Evolutionary conservation across 2,888 invertebrate genomes (phyloP), one percentile per base, ranked within the genome.

Genomic region (Lochmaea capreae): DNA sequence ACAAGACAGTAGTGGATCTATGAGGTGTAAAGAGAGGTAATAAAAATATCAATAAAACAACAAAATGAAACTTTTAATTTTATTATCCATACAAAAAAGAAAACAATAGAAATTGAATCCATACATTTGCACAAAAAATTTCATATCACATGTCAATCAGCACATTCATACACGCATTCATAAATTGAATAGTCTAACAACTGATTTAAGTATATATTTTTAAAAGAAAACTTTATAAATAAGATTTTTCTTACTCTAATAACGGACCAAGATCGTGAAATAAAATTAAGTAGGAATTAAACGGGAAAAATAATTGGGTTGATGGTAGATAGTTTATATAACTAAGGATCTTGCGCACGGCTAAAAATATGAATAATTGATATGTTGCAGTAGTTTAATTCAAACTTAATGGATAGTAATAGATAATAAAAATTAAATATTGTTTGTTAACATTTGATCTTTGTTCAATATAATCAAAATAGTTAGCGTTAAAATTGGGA

Each of bases 181-280:
- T 76, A 76, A 81, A 81, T 81, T 80, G 75, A 80, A 82, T 77
- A 80, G 74, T 77, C 80, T 79, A 82, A 79, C 80, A 82, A 81
- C 78, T 81, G 79, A 82, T 83, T 83, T 83, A 83, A 82, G 81
- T 81, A 82, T 84, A 83, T 84, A 83, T 82, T 83, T 83, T 83
- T 84, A 74, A 85, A 85, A 83, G 84, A 82, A 84, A 84, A 77
- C 75, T 85, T 85, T 84, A 84, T 85, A 85, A 86, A 85, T 86
- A 84, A 85, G 80, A 58, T 79, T 81, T 82, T 77, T 79, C 84
- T 84, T 84, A 85, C 72, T 81, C 83, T 83, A 85, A 80, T 82
- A 82, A 84, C 79, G 81, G 79, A 81, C 79, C 81, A 82, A 83
- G 81, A 79, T 81, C 81, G 79, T 80, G 77, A 81, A 82, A 81